Conservation (phyloP, 37 sponge, comb jelly and placozoan genomes). For the Mnemiopsis leidyi region DNA sequence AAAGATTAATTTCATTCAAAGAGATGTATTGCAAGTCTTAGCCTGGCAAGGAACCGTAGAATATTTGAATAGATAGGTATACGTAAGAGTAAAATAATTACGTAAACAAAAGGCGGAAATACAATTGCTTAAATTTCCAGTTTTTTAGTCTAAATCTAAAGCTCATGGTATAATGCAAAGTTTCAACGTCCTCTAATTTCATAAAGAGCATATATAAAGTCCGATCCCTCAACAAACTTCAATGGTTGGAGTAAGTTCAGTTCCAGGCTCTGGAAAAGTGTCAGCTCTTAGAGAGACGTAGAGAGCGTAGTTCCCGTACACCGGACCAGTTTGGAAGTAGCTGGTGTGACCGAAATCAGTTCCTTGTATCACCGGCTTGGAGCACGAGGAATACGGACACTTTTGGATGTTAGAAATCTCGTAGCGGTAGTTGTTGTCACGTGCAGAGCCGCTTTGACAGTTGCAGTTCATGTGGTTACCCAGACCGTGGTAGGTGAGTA, state of each 20-base stretch:
- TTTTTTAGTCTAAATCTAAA: too few species aligned
- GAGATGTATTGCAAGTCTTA: too few species aligned
- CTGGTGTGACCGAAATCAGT: background rate
- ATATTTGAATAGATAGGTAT: too few species aligned
- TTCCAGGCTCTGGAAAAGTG: conserved; percentile 5
- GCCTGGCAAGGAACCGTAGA: too few species aligned
- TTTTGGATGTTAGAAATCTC: conserved; percentile 9
- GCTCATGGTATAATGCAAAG: too few species aligned
- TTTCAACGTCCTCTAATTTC: too few species aligned
- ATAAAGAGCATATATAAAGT: too few species aligned
- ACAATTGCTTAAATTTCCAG: too few species aligned
- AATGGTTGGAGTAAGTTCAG: background rate
- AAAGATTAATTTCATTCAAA: too few species aligned
- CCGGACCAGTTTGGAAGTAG: background rate
- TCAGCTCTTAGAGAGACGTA: background rate
- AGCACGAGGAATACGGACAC: background rate
- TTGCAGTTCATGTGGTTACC: background rate
- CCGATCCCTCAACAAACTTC: background rate
- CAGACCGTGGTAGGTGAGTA: background rate
- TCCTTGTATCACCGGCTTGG: background rate
- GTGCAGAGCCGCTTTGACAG: background rate
- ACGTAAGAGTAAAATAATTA: too few species aligned
- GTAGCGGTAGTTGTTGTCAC: background rate
- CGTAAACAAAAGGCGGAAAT: too few species aligned
- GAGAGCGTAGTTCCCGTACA: conserved; percentile 13